Evolutionary conservation across 2,113 vertebrate species (phyloP), one percentile per base, ranked within the genome.

Genomic region (Corythornis madagascariensis): DNA sequence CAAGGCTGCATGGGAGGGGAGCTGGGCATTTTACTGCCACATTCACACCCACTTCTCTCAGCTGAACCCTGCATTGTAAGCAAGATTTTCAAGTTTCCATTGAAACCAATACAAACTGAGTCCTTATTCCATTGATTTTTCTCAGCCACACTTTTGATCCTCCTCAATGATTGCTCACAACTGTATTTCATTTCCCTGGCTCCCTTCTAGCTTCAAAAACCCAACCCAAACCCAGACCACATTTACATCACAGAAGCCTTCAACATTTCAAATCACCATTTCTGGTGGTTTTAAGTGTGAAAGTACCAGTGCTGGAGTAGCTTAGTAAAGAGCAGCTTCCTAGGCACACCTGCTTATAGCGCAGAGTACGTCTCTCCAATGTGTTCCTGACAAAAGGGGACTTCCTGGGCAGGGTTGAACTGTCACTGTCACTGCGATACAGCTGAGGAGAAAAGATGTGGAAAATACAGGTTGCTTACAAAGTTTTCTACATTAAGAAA

Each of bases 391-490:
- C 97, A 90, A 99, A 99, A 26, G 98, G 98, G 0, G 98, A 99
- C 80, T 99, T 99, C 97, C 99, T 98, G 95, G 99, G 99, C 95
- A 99, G 96, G 19, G 99, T 99, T 6, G 99, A 99, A 95, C 99
- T 99, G 97, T 99, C 99, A 13, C 99, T 99, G 98, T 99, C 99
- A 91, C 99, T 99, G 92, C 99, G 99, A 93, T 99, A 99, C 48
- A 99, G 97, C 99, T 99, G 96, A 47, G 88, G 31, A 81, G 64
- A 95, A 89, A 83, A 93, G 16, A 88, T 4, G 89, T 11, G 9
- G 67, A 86, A 90, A 87, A 90, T 6, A 73, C 7, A 78, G 11
- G 18, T 29, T 91, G 64, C 17, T 94, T 52, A 40, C 38, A 77
- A 66, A 9, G 31, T 42, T 9, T 1, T 69, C 43, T 52, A 35